These are phyloP conservation scores for Chrysotoxum bicinctum DNA, from an alignment of 2,888 invertebrate genomes.

Conservation along the genomic window DNA sequence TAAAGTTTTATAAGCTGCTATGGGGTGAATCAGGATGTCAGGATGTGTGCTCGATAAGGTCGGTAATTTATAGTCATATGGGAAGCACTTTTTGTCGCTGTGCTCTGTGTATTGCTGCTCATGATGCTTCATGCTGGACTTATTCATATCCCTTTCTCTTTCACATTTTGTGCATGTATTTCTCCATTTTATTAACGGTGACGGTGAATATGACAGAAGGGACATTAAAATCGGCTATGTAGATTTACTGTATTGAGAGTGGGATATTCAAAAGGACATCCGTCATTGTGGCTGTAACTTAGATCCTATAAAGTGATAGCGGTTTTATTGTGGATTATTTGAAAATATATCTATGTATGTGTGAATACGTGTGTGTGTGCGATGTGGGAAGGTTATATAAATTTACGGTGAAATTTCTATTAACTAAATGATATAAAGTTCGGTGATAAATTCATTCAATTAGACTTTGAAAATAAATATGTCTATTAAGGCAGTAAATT, in stretches of 20 bases:
- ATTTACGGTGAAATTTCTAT: slow-evolving; percentile 64
- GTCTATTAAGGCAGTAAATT: slow-evolving; percentile 34
- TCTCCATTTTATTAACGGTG: neutral
- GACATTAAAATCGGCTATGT: slow-evolving; percentile 67
- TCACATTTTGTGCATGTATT: slow-evolving; percentile 5
- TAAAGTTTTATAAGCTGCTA: slow-evolving; percentile 39
- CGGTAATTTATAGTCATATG: slow-evolving; percentile 68
- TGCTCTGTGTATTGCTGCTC: neutral
- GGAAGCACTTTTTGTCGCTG: slow-evolving; percentile 32
- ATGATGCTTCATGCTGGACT: slow-evolving; percentile 11
- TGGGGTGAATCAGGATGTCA: slow-evolving; percentile 62
- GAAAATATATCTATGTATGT: neutral
- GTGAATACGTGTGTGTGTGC: neutral
- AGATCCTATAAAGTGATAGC: slow-evolving; percentile 60
- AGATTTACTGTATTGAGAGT: slow-evolving; percentile 57
- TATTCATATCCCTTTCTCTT: neutral
- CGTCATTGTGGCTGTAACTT: slow-evolving; percentile 67
- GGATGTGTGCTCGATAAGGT: slow-evolving; percentile 70
- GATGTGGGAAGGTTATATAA: slow-evolving; percentile 26
- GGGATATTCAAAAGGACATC: slow-evolving; percentile 72
- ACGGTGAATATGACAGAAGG: slow-evolving; percentile 67
- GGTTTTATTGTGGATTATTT: slow-evolving; percentile 40
- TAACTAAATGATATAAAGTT: slow-evolving; percentile 52
- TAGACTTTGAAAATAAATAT: slow-evolving; percentile 35
- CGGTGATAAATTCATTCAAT: slow-evolving; percentile 49